Base-by-base conservation (phyloP, 2,888 invertebrate genomes). In the Pseudolycoriella hygida region DNA sequence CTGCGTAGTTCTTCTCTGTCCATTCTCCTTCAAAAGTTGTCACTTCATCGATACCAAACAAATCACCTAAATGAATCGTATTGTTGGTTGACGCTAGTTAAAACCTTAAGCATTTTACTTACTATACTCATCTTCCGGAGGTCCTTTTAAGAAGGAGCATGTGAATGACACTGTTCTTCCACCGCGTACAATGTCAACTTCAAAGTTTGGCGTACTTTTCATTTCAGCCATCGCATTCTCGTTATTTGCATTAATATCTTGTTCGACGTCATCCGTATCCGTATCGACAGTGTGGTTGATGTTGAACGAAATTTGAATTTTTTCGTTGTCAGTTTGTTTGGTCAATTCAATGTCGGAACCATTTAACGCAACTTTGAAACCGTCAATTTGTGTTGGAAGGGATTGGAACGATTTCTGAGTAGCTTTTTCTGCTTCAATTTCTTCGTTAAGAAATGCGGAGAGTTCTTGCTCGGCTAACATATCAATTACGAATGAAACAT, bases 271-370 rank as follows among this genome's bases (percentile, higher is more conserved):
- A n/a, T n/a, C n/a, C n/a, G n/a, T n/a, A n/a, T n/a, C n/a, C n/a
- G 86, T 72, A 59, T 93, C 90, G 1, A 96, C 93, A 0, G 92
- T 86, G 64, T 94, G 90, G 63, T 96, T 97, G 1, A 97, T 84
- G 60, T 93, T 94, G 62, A 94, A 85, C 46, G 74, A 79, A 40
- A 96, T 74, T 34, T 14, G 5, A 14, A 34, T 14, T 34, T 34
- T 25, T 69, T 87, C 87, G 56, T 76, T 72, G 41, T 73, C 74
- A 3, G 69, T 57, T 54, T 75, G 65, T 66, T 86, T 97, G 54
- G 71, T 73, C 47, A 97, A 70, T 20, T 78, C 79, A 3, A 97
- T 83, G 60, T 92, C 87, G 20, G 93, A 81, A 2, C 87, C 88
- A 47, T 85, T 74, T 1, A 80, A 68, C 45, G 76, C 74, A 0